phyloP scores from a whole-genome alignment of 2,113 vertebrate species.

The Seriola dumerili region DNA sequence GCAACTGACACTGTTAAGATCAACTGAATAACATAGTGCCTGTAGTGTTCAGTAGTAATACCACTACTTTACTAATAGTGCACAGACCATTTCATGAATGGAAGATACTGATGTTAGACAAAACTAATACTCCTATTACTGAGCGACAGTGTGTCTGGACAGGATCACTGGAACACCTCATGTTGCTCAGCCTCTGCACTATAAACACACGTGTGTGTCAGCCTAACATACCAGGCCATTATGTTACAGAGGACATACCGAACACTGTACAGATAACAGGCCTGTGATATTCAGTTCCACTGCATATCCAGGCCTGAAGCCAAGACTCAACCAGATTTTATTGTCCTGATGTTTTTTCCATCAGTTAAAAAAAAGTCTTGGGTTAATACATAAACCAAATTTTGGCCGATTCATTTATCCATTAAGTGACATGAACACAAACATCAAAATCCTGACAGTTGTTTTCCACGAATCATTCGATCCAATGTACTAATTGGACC shows the following conservation, averaged over 20 bases:
- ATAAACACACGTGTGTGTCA: neutral
- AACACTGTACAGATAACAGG: slow-evolving; percentile 35
- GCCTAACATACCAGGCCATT: neutral
- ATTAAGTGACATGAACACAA: neutral
- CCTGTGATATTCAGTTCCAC: neutral
- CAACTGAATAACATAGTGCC: too few species aligned
- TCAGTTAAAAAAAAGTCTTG: neutral
- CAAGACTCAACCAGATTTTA: neutral
- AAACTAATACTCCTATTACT: neutral
- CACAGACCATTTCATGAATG: slow-evolving; percentile 11
- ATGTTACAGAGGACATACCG: slow-evolving; percentile 28
- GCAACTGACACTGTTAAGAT: neutral
- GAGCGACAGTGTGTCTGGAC: slow-evolving; percentile 38
- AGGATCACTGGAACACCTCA: slow-evolving; percentile 40
- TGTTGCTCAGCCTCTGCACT: neutral
- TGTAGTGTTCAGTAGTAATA: neutral
- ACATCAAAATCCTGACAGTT: neutral
- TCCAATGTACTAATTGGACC: too few species aligned
- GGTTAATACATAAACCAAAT: neutral
- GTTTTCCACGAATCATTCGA: too few species aligned
- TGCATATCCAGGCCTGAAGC: neutral
- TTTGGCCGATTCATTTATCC: neutral
- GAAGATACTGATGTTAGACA: neutral
- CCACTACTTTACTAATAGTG: too few species aligned
- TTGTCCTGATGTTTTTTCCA: neutral